A percentile compares a stretch with the other conserved stretches of the same genome.
phyloP scores from a whole-genome alignment of 2,797 vertebrate species.

The Catostomus latipinnis region DNA sequence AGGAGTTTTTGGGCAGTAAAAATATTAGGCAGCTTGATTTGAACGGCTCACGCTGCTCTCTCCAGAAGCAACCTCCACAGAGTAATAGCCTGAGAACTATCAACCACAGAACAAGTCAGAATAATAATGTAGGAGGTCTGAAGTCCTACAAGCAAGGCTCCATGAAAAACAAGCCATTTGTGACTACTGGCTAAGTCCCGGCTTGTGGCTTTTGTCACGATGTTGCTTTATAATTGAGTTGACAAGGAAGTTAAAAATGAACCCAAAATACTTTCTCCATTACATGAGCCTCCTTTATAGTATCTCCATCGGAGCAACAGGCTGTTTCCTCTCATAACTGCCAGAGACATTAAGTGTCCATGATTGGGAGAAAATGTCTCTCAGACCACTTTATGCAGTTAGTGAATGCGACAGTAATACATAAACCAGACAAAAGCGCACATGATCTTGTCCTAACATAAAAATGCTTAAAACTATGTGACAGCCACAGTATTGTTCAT shows the following conservation, averaged over 20 bases:
- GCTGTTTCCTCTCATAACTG: background rate
- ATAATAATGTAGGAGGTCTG: background rate
- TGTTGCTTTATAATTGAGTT: constrained; percentile 3
- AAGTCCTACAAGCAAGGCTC: background rate
- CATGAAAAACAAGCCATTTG: background rate
- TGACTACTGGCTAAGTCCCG: background rate
- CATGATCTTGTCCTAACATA: no score
- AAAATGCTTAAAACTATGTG: no score
- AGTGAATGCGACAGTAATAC: no score
- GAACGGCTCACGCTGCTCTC: background rate
- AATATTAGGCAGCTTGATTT: constrained; percentile 12
- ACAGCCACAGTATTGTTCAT: no score
- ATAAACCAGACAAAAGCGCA: no score
- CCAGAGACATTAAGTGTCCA: background rate
- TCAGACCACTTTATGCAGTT: background rate
- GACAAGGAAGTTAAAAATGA: constrained; percentile 15
- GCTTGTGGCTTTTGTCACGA: background rate
- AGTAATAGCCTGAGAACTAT: background rate
- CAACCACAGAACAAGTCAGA: background rate
- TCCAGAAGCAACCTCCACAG: constrained; percentile 1
- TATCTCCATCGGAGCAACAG: background rate
- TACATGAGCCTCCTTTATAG: background rate
- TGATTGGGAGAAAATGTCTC: background rate
- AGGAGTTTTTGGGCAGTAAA: constrained; percentile 16
- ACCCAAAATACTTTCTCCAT: constrained; percentile 14